phyloP scores from a whole-genome alignment of 2,797 vertebrate genomes.

The Chloroceryle amazona region DNA sequence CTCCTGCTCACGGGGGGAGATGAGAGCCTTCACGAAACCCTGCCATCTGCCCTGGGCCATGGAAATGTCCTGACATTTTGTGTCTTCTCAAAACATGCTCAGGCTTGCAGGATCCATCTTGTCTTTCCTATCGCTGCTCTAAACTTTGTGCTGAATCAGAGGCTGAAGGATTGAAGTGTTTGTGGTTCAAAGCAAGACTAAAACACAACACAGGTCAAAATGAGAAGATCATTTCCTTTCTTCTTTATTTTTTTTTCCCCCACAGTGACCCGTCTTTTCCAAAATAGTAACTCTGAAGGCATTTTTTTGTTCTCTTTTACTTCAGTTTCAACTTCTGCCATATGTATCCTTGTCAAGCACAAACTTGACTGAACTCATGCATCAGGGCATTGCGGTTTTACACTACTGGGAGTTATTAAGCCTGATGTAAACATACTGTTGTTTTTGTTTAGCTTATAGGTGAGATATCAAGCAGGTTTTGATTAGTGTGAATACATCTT shows the following conservation, averaged over 20 bases:
- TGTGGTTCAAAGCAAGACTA: neutral
- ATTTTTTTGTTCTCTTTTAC: neutral
- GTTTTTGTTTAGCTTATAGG: neutral
- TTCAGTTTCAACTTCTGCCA: neutral
- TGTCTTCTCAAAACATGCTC: neutral
- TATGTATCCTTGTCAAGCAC: neutral
- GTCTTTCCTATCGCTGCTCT: neutral
- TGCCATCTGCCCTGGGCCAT: neutral
- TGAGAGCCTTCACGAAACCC: accelerated
- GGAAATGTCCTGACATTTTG: constrained; percentile 32
- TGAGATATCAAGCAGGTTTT: constrained; percentile 8
- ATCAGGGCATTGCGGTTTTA: neutral
- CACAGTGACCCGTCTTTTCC: neutral
- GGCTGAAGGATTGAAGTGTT: neutral
- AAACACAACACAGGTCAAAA: neutral
- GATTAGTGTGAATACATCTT: neutral
- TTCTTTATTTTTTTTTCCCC: neutral
- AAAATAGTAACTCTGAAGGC: neutral
- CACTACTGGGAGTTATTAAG: neutral
- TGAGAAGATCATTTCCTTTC: neutral
- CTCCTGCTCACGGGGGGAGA: neutral
- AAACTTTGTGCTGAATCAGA: neutral
- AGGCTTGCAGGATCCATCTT: neutral
- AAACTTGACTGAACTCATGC: neutral
- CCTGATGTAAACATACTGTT: neutral